Base-by-base conservation (phyloP, 2,888 invertebrate genomes). In the Ectropis crepuscularia region DNA sequence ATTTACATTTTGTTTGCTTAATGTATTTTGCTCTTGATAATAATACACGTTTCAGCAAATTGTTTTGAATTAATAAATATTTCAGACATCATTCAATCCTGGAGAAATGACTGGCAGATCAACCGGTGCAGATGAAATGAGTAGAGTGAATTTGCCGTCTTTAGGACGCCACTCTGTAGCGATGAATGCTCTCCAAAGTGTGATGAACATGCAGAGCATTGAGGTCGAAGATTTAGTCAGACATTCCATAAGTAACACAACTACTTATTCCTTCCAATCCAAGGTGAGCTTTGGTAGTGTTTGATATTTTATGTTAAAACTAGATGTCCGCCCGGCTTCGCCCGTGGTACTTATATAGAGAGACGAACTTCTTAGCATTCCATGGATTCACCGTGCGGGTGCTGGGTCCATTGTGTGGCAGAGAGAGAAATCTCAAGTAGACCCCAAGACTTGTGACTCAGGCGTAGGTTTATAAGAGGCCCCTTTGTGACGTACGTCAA, bases 91-190 rank as follows among this genome's bases (percentile, higher is more conserved):
- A 9, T 92, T 92, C 66, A 86, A 89, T 68, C 89, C 91, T 57
- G 88, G 88, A 9, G 92, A 92, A 74, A 85, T 92, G 83, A 90
- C 90, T 6, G 92, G 92, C 0, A 79, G 92, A 55, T 92, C 92
- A 0, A 92, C 92, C 16, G 90, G 83, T 0, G 75, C 90, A 6
- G 85, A 86, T 6, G 86, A 87, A 10, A 63, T 76, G 4, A 72
- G 8, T 54, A 61, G n/a, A n/a, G n/a, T 36, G 53, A 67, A 60
- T 10, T 53, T 68, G 9, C 58, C 72, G 38, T 67, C 74, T 6
- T 11, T 72, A 7, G 83, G 85, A 2, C 79, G 87, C 0, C 85
- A 88, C 57, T 89, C 90, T 0, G 66, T 87, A 12, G 82, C 82
- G 9, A 57, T 89, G 10, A 85, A 87, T 10, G 82, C 70, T 50